Base-by-base conservation (phyloP, 2,888 invertebrate genomes). In the Mythimna vitellina region DNA sequence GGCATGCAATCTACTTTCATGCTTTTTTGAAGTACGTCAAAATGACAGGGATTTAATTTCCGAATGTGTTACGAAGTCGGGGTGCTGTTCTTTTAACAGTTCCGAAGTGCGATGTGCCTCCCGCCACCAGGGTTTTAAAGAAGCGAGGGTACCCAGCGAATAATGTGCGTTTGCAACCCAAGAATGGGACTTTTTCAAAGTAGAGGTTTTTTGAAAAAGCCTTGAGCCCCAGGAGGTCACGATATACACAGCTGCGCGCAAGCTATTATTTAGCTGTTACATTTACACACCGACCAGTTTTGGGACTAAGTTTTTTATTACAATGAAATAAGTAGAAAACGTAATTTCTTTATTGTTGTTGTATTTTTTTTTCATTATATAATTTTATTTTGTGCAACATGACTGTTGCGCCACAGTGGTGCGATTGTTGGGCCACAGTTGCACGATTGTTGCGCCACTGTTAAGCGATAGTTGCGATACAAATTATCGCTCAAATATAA, bases 241-340 rank as follows among this genome's bases (percentile, higher is more conserved):
- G 94, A 91, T 92, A 90, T 92, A 95, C 95, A 96, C 95, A 95
- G 95, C 94, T 93, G 95, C 95, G 94, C 95, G 92, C 91, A 94
- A 94, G 93, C 94, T 93, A 92, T 89, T 86, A 90, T 93, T 92
- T 92, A 94, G 94, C 95, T 93, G 95, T 95, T 94, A 94, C 89
- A 92, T 92, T 91, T 82, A 91, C 84, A 88, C 80, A 83, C 70
- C 64, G 25, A 84, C 58, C 46, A 75, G 65, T 61, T 70, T 57
- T 46, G 12, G 54, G 54, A 56, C 56, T 64, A 53, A 53, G 10
- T 70, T 61, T 67, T 56, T 14, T n/a, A 65, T 60, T 22, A 62
- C 65, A 51, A 54, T 65, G 56, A 78, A 72, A 79, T 72, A 67
- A 78, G 51, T 56, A 54, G 35, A 4, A 42, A 38, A 49, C 8